These are phyloP conservation scores for Myoxocephalus aenaeus DNA, from an alignment of 2,797 vertebrate genomes.

Conservation along the genomic window DNA sequence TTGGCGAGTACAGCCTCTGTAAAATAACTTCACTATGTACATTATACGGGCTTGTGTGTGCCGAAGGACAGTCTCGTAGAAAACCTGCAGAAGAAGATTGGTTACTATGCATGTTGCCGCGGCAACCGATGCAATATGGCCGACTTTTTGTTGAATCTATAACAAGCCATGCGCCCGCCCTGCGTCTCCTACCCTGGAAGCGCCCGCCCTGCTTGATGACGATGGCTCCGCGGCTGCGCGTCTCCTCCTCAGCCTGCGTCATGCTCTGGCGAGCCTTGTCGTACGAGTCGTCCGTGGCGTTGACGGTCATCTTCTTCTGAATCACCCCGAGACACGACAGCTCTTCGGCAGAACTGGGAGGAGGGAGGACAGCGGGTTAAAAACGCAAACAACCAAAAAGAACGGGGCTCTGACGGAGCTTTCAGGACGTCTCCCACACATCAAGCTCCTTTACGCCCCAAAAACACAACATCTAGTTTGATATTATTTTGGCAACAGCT, in stretches of 20 bases:
- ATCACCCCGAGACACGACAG: constrained; percentile 83
- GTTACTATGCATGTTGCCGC: constrained; percentile 58
- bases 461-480: neutral
- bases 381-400: neutral
- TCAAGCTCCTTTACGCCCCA: neutral
- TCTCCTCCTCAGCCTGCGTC: constrained; percentile 93
- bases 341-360: constrained; percentile 59
- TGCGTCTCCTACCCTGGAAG: constrained; percentile 82
- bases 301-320: constrained; percentile 94
- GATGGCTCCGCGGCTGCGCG: constrained; percentile 89
- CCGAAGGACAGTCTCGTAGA: neutral
- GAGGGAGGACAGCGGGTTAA: neutral
- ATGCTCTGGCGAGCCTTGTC: constrained; percentile 93
- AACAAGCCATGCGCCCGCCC: constrained; percentile 77
- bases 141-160: constrained; percentile 35
- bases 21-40: neutral
- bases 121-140: constrained; percentile 61
- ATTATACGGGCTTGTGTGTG: neutral
- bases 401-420: neutral
- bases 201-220: constrained; percentile 92
- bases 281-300: constrained; percentile 94
- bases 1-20: neutral
- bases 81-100: constrained; percentile 27
- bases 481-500: neutral
- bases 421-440: neutral